Conservation (phyloP, 2,797 vertebrate species). For the Karalla daura region DNA sequence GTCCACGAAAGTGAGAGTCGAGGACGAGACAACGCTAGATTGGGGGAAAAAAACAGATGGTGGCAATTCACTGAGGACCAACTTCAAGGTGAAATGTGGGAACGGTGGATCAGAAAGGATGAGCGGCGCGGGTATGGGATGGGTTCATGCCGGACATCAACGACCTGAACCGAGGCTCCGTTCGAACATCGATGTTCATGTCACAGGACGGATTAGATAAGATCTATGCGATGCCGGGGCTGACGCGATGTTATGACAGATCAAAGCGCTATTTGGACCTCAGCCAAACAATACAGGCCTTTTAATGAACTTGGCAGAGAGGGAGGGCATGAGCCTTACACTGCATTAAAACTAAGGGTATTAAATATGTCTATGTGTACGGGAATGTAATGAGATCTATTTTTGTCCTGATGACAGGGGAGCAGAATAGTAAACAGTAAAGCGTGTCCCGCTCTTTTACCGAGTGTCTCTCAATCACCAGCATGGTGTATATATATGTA, state of each 20-base stretch:
- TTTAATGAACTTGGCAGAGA: conserved; percentile 66
- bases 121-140: not conserved
- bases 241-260: conserved; percentile 42
- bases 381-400: conserved; percentile 50
- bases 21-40: not conserved
- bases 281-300: conserved; percentile 29
- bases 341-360: conserved; percentile 32
- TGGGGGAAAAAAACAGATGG: not conserved
- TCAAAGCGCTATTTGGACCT: conserved; percentile 46
- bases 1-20: too few species aligned
- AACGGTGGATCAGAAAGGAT: not conserved
- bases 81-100: not conserved
- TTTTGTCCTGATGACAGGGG: conserved; percentile 32
- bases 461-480: too few species aligned
- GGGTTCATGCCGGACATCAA: not conserved
- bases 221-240: not conserved
- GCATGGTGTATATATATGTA: too few species aligned
- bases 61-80: not conserved
- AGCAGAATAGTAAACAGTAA: too few species aligned
- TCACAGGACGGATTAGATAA: conserved; percentile 6
- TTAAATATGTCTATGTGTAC: conserved; percentile 23
- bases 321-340: conserved; percentile 33
- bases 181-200: not conserved
- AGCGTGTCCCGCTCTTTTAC: too few species aligned
- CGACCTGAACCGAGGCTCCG: not conserved